Evolutionary conservation across 2,888 invertebrate genomes (phyloP).

Genomic region (Tetropium fuscum): DNA sequence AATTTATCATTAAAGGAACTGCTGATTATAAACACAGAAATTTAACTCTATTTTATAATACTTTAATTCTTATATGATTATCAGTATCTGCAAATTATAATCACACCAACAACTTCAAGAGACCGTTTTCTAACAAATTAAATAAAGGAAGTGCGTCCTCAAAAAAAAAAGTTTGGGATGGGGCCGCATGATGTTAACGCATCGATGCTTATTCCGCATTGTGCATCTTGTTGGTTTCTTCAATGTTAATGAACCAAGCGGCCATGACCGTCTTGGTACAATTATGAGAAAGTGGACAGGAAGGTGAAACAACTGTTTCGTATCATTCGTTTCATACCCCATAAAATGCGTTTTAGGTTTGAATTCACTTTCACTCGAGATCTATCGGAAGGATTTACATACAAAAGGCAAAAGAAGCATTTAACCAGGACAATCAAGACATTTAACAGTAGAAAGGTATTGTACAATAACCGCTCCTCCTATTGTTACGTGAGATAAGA

Average conservation of each 20-base stretch:
- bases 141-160: too few relatives aligned
- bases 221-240: neutral
- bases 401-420: constrained; percentile 14
- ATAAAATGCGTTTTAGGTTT: neutral
- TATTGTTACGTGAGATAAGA: neutral
- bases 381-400: constrained; percentile 10
- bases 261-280: constrained; percentile 25
- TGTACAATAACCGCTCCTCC: neutral
- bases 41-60: too few relatives aligned
- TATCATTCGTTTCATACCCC: neutral
- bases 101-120: too few relatives aligned
- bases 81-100: too few relatives aligned
- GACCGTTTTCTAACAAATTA: too few relatives aligned
- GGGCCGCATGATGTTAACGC: too few relatives aligned
- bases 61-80: too few relatives aligned
- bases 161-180: too few relatives aligned
- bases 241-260: constrained; percentile 29
- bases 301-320: neutral
- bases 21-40: too few relatives aligned
- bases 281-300: constrained; percentile 16
- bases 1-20: too few relatives aligned
- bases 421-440: too few relatives aligned
- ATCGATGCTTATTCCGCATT: neutral
- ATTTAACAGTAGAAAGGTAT: too few relatives aligned
- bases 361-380: constrained; percentile 24